phyloP scores from a whole-genome alignment of 2,797 vertebrate genomes.

The Acanthornis magna region DNA sequence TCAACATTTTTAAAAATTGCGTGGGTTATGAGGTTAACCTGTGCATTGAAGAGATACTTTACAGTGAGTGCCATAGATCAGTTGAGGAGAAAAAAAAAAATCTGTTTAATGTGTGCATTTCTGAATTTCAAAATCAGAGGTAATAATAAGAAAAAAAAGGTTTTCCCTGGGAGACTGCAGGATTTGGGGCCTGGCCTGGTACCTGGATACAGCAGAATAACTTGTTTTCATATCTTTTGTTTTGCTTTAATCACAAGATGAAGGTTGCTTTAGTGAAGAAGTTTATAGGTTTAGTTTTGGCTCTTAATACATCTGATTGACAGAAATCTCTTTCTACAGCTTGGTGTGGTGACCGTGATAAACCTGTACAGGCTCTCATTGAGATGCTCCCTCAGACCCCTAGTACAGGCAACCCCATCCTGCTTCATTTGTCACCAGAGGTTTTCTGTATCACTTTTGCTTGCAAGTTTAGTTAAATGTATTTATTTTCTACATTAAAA shows the following conservation, averaged over 20 bases:
- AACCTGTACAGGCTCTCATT: neutral
- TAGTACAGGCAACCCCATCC: neutral
- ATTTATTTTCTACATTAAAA: neutral
- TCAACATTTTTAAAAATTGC: neutral
- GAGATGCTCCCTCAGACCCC: neutral
- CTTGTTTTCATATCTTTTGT: neutral
- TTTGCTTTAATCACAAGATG: neutral
- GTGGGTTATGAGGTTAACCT: neutral
- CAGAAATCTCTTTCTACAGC: neutral
- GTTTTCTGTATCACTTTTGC: neutral
- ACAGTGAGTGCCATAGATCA: rapidly evolving
- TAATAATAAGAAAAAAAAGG: rapidly evolving
- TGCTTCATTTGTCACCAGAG: neutral
- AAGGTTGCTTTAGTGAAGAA: neutral
- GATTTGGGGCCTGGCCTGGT: rapidly evolving
- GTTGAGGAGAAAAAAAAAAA: neutral
- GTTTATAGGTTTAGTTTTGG: neutral
- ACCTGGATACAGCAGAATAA: neutral
- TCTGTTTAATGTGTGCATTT: neutral
- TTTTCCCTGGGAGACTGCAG: neutral
- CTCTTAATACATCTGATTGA: neutral
- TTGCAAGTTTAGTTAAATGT: neutral
- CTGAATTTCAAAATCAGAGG: neutral
- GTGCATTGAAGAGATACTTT: neutral
- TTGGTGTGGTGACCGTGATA: neutral